Evolutionary conservation across 2,797 vertebrate species (phyloP).

Genomic region (Scarus forsteni): DNA sequence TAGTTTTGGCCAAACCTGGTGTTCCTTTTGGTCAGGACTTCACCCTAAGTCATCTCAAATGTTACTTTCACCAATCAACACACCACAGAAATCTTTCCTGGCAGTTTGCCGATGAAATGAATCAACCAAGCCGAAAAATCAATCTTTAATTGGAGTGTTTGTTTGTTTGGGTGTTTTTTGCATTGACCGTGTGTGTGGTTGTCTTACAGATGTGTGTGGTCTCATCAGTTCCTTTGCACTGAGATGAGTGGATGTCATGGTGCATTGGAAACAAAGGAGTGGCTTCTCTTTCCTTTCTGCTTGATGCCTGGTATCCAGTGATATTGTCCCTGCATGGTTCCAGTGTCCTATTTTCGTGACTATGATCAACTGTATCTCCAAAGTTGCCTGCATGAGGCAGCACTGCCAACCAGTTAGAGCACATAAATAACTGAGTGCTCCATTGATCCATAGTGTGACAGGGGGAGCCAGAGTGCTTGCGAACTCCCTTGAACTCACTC

Average conservation of each 20-base stretch:
- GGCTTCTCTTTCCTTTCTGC: conserved; percentile 44
- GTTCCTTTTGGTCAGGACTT: conserved; percentile 54
- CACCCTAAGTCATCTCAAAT: conserved; percentile 67
- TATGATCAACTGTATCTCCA: conserved; percentile 73
- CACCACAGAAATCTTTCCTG: conserved; percentile 53
- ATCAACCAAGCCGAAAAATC: conserved; percentile 64
- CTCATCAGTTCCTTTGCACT: conserved; percentile 51
- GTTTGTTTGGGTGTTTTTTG: conserved; percentile 6
- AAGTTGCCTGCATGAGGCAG: conserved; percentile 65
- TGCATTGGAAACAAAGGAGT: conserved; percentile 49
- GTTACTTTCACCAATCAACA: conserved; percentile 63
- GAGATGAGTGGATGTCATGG: conserved; percentile 59
- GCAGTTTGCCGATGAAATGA: conserved; percentile 59
- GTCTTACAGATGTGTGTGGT: conserved; percentile 57
- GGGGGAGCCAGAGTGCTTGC: conserved; percentile 71
- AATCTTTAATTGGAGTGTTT: conserved; percentile 49
- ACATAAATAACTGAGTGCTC: conserved; percentile 76
- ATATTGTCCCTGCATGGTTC: conserved; percentile 67
- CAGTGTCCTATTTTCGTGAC: conserved; percentile 66
- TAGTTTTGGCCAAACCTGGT: conserved; percentile 42
- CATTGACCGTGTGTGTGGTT: conserved; percentile 11
- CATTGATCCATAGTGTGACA: conserved; percentile 78
- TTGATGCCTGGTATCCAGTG: conserved; percentile 59
- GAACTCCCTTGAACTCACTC: conserved; percentile 76
- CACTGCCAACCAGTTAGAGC: conserved; percentile 67